Conservation (phyloP, 2,113 vertebrate genomes). For the Labeo catla region DNA sequence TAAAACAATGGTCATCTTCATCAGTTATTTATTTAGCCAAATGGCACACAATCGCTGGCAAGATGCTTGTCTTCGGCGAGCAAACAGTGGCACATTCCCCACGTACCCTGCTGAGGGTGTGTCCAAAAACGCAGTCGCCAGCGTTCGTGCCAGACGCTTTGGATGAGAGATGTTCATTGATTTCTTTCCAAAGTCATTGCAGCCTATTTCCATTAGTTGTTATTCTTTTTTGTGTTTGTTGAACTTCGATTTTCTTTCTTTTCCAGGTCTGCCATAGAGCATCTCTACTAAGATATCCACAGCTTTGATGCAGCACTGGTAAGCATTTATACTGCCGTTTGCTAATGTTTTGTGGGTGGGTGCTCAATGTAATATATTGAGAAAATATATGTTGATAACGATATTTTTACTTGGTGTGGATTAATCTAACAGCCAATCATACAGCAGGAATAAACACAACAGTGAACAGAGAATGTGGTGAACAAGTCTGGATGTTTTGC, state of each 20-base stretch:
- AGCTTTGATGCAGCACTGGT: conserved; percentile 83
- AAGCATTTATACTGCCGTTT: conserved; percentile 23
- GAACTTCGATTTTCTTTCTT: conserved; percentile 2
- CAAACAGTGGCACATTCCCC: conserved; percentile 5
- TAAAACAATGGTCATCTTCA: conserved; percentile 54
- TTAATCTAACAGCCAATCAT: not conserved
- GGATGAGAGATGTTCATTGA: not conserved
- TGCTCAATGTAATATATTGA: not conserved
- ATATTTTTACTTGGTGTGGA: not conserved
- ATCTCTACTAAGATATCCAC: conserved; percentile 67
- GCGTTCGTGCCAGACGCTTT: not conserved
- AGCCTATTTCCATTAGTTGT: not conserved
- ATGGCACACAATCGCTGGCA: conserved; percentile 55
- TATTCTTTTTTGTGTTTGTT: not conserved
- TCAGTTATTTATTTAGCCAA: conserved; percentile 57
- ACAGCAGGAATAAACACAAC: not conserved
- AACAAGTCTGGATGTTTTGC: too few species aligned
- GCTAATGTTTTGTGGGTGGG: not conserved
- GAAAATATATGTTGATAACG: not conserved
- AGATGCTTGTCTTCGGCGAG: conserved; percentile 12
- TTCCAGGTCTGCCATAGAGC: conserved; percentile 69
- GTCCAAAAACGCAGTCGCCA: not conserved
- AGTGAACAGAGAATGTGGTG: not conserved
- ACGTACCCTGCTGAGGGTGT: not conserved
- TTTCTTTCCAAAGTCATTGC: not conserved